Base-by-base conservation (phyloP, 1,140 invertebrate species). In the Drosophila neocordata region DNA sequence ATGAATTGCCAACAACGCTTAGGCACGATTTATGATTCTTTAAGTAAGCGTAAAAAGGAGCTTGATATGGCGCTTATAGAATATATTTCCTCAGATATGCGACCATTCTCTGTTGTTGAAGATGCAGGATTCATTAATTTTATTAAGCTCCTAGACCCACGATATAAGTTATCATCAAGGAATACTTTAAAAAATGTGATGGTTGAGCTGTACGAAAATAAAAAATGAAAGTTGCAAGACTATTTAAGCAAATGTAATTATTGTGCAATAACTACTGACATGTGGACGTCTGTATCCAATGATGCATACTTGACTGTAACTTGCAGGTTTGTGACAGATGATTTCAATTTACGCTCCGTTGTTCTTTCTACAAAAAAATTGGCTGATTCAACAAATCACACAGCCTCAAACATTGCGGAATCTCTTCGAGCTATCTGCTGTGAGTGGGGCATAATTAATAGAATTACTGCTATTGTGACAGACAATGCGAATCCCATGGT, bases 151-250 rank as follows among this genome's bases (percentile, higher is more conserved):
- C 11, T 38, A 38, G 37, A 38, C 37, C 37, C 37, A 38, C 37
- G 37, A 38, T 38, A 38, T 38, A 38, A 38, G 37, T 38, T 38
- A 38, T n/a, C 37, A 38, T 38, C 37, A 38, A 38, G n/a, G n/a
- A 38, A 38, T 38, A 38, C 37, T 38, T 38, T 38, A 38, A 38
- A 38, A 38, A 38, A 38, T 38, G 37, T 38, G 37, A 38, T 38
- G 37, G n/a, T 38, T 38, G 37, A 38, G 37, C 37, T 38, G 37
- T 38, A 13, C 37, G 12, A 38, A 38, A 38, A 38, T 13, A 38
- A 38, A 6, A 38, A 38, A 38, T 13, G n/a, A 38, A 38, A 38
- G 35, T 37, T 37, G 35, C 35, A 37, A 37, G 31, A 34, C 31
- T 34, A 6, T 34, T 34, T 34, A 34, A 6, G 31, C 31, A 34